phyloP scores from a whole-genome alignment of 2,113 vertebrate genomes.

The Symphodus melops region DNA sequence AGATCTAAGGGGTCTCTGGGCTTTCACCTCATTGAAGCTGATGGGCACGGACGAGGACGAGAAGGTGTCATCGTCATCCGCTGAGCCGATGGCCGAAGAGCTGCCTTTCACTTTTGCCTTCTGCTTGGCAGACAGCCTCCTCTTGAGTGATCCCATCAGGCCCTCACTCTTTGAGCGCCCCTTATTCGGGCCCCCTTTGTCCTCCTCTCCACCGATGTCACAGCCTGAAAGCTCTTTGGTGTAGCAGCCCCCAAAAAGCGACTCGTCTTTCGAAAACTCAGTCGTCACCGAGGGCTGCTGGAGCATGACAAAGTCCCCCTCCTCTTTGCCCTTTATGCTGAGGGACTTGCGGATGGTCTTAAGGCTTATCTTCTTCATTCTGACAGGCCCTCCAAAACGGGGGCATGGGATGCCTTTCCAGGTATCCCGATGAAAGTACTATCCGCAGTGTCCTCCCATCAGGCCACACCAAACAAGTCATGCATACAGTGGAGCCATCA shows the following conservation, averaged over 20 bases:
- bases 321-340: constrained; percentile 98
- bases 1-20: constrained; percentile 93
- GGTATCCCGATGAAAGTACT: constrained; percentile 78
- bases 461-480: constrained; percentile 83
- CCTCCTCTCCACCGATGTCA: constrained; percentile 89
- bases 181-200: constrained; percentile 88
- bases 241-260: constrained; percentile 94
- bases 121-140: constrained; percentile 95
- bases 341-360: constrained; percentile 99
- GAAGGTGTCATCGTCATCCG: constrained; percentile 92
- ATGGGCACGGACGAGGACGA: constrained; percentile 93
- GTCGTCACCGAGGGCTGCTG: constrained; percentile 88
- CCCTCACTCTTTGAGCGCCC: constrained; percentile 92
- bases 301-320: constrained; percentile 95
- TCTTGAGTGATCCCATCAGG: constrained; percentile 96
- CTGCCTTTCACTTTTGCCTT: constrained; percentile 93
- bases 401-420: constrained; percentile 78
- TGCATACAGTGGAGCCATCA: constrained; percentile 81
- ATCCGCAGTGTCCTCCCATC: constrained; percentile 86
- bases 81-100: constrained; percentile 83
- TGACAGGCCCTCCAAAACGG: constrained; percentile 82
- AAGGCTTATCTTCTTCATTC: constrained; percentile 99
- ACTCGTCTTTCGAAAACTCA: constrained; percentile 95
- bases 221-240: constrained; percentile 92
- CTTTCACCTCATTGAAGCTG: constrained; percentile 92